Percentiles rank a stretch among this genome's conserved stretches.
These are phyloP conservation scores for Orientallactaga bullata DNA, from an alignment of 2,113 vertebrate genomes.

Conservation along the genomic window DNA sequence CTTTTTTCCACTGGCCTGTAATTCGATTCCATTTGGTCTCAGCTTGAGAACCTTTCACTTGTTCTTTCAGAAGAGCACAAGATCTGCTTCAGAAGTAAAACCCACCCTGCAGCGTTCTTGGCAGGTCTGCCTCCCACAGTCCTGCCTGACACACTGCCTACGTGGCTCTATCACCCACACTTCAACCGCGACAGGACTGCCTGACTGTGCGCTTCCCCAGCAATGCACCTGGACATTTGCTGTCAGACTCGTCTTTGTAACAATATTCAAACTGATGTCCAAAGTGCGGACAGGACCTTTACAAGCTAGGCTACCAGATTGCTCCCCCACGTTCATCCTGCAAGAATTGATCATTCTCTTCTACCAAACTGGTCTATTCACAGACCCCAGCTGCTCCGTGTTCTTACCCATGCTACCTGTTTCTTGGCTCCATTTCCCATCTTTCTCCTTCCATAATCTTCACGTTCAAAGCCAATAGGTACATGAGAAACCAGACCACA, in stretches of 20 bases:
- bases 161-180: not conserved
- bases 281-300: not conserved
- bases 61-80: not conserved
- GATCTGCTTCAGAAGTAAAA: not conserved
- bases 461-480: constrained; percentile 45
- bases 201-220: not conserved
- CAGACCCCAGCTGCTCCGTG: not conserved
- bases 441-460: not conserved
- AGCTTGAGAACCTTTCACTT: not conserved
- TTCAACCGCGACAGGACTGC: not conserved
- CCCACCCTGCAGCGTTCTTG: not conserved
- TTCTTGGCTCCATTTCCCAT: no score
- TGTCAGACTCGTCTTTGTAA: not conserved
- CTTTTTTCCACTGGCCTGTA: not conserved
- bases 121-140: not conserved
- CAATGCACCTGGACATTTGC: not conserved
- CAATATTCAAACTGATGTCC: not conserved
- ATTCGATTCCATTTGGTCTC: not conserved
- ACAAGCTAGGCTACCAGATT: not conserved
- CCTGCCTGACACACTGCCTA: not conserved
- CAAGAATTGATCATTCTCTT: not conserved
- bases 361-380: not conserved
- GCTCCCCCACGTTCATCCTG: not conserved
- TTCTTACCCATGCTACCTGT: not conserved
- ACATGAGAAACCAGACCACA: not conserved